Conservation (phyloP, 2,113 vertebrate species). For the Mus pahari region DNA sequence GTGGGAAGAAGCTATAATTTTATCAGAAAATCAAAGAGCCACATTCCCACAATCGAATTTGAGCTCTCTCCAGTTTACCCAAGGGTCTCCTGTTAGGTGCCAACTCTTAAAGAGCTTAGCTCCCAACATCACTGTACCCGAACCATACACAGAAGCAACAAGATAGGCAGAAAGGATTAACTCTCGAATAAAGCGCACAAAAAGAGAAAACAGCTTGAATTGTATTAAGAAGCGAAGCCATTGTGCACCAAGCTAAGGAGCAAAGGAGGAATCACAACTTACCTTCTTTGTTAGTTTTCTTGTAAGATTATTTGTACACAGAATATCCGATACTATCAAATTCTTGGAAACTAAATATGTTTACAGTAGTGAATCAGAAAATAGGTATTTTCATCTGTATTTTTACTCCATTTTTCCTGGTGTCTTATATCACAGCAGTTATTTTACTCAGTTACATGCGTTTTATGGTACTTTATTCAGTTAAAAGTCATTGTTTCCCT, state of each 20-base stretch:
- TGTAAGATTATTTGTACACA: constrained; percentile 54
- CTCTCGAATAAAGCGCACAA: constrained; percentile 57
- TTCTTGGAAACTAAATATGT: constrained; percentile 58
- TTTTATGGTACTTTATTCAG: background rate
- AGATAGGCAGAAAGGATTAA: constrained; percentile 69
- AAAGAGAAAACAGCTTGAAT: constrained; percentile 31
- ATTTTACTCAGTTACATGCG: background rate
- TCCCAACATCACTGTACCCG: background rate
- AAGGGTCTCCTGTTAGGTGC: too few species aligned
- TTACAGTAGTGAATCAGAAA: constrained; percentile 55
- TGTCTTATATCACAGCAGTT: too few species aligned
- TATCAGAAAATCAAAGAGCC: background rate
- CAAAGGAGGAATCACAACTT: constrained; percentile 34
- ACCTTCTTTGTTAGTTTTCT: constrained; percentile 40
- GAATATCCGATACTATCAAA: constrained; percentile 44
- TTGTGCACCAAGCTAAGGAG: constrained; percentile 29
- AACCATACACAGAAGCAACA: background rate
- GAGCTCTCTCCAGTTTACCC: too few species aligned
- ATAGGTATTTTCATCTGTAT: background rate
- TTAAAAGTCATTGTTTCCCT: background rate
- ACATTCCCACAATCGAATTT: background rate
- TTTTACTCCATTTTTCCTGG: too few species aligned
- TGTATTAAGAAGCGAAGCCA: background rate
- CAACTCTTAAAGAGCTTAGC: background rate
- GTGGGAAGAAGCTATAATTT: background rate